Evolutionary conservation across 2,113 vertebrate species (phyloP).

Genomic region (Paradoxurus hermaphroditus): DNA sequence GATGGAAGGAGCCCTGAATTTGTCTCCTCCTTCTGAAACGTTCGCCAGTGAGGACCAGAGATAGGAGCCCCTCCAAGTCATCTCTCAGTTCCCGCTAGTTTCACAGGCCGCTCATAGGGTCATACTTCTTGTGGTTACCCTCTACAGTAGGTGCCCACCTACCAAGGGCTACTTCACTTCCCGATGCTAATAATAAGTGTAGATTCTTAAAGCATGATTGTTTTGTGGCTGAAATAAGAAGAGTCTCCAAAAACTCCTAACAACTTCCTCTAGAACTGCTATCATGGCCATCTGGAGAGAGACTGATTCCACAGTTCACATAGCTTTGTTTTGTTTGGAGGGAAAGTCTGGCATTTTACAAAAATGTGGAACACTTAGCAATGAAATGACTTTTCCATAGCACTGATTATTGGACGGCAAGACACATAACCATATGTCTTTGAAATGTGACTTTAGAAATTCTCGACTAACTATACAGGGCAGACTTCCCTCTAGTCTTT

Average conservation of each 20-base stretch:
- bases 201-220: neutral
- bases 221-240: slow-evolving; percentile 39
- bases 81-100: neutral
- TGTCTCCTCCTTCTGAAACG: neutral
- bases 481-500: neutral
- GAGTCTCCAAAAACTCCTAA: slow-evolving; percentile 3
- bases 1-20: neutral
- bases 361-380: slow-evolving; percentile 54
- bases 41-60: neutral
- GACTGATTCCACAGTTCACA: neutral
- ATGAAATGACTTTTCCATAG: slow-evolving; percentile 68
- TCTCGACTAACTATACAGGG: neutral
- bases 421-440: slow-evolving; percentile 50
- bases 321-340: slow-evolving; percentile 69
- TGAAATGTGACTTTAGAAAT: slow-evolving; percentile 45
- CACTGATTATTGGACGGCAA: slow-evolving; percentile 1
- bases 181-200: neutral
- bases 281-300: slow-evolving; percentile 25
- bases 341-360: slow-evolving; percentile 47
- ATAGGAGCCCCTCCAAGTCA: neutral
- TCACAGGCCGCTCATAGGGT: neutral
- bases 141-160: neutral
- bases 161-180: neutral
- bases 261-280: slow-evolving; percentile 56
- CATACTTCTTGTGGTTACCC: neutral